phyloP scores from a whole-genome alignment of 2,888 invertebrate species.

The Aleiodes leptofemur region DNA sequence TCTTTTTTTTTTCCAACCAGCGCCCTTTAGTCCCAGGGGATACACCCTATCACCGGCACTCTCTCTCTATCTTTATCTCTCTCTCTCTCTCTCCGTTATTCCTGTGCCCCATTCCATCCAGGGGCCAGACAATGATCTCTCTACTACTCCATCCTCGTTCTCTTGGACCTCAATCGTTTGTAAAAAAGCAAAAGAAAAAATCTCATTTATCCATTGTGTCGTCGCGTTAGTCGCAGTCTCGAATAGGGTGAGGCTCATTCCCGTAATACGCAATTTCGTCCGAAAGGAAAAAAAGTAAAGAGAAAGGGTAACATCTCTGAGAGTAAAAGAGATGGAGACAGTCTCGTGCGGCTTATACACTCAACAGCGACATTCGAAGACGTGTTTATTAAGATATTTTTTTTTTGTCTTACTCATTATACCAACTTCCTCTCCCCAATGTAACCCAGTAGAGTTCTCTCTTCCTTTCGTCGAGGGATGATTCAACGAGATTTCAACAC shows the following conservation, averaged over 20 bases:
- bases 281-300: slow-evolving; percentile 12
- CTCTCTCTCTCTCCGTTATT: slow-evolving; percentile 33
- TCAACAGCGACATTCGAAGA: slow-evolving; percentile 57
- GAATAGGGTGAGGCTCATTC: slow-evolving; percentile 45
- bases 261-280: slow-evolving; percentile 16
- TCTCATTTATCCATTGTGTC: slow-evolving; percentile 74
- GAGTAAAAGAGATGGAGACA: slow-evolving; percentile 38
- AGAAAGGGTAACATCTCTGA: slow-evolving; percentile 39
- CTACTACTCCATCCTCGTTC: slow-evolving; percentile 49
- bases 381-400: slow-evolving; percentile 66
- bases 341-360: slow-evolving; percentile 69
- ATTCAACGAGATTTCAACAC: slow-evolving; percentile 42
- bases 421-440: slow-evolving; percentile 6
- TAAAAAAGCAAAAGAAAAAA: slow-evolving; percentile 64
- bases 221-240: slow-evolving; percentile 60
- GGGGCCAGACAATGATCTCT: slow-evolving; percentile 66
- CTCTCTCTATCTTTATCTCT: slow-evolving; percentile 47
- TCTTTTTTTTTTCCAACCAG: slow-evolving; percentile 44
- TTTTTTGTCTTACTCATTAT: slow-evolving; percentile 38
- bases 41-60: slow-evolving; percentile 73
- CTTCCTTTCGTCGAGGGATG: background rate
- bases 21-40: slow-evolving; percentile 61
- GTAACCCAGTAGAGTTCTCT: background rate
- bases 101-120: slow-evolving; percentile 62
- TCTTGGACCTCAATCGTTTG: slow-evolving; percentile 71